These are phyloP conservation scores for Penaeus monodon DNA, from an alignment of 2,888 invertebrate species.

Conservation along the genomic window DNA sequence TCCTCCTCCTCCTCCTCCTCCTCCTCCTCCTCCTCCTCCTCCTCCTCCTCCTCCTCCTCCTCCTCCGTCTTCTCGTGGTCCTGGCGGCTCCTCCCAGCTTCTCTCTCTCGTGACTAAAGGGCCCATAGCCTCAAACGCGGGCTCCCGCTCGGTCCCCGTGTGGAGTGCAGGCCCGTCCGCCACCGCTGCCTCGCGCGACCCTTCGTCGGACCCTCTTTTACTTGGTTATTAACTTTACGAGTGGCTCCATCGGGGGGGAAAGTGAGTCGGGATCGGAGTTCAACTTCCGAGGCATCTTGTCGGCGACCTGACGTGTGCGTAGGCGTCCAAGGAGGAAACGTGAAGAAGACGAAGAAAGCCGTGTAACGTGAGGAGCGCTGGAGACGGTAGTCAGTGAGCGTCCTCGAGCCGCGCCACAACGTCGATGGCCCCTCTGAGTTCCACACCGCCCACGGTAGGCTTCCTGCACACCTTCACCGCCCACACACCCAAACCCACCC, in stretches of 20 bases:
- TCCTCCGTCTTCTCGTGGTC: constrained; percentile 21
- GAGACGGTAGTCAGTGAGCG: constrained; percentile 16
- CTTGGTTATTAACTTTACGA: too few relatives aligned
- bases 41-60: not conserved
- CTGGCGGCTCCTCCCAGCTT: constrained; percentile 27
- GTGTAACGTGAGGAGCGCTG: constrained; percentile 18
- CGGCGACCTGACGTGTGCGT: not conserved
- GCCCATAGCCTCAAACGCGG: constrained; percentile 53
- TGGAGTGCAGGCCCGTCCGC: too few relatives aligned
- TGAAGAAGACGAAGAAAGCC: constrained; percentile 20
- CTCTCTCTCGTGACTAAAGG: constrained; percentile 52
- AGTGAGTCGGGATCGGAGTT: not conserved
- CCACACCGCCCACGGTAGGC: constrained; percentile 7
- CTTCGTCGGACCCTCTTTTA: constrained; percentile 25
- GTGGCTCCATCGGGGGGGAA: not conserved
- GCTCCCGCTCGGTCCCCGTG: constrained; percentile 20
- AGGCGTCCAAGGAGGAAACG: not conserved
- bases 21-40: not conserved
- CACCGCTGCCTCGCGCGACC: constrained; percentile 28
- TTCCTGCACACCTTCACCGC: too few relatives aligned
- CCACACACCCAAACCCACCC: too few relatives aligned
- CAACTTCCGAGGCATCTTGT: not conserved
- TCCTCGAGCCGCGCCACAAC: constrained; percentile 5
- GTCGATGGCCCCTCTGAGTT: constrained; percentile 51
- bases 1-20: constrained; percentile 16